Evolutionary conservation across 1,140 invertebrate genomes (phyloP), one percentile per base, ranked within the genome.

Genomic region (Megathymus violae): DNA sequence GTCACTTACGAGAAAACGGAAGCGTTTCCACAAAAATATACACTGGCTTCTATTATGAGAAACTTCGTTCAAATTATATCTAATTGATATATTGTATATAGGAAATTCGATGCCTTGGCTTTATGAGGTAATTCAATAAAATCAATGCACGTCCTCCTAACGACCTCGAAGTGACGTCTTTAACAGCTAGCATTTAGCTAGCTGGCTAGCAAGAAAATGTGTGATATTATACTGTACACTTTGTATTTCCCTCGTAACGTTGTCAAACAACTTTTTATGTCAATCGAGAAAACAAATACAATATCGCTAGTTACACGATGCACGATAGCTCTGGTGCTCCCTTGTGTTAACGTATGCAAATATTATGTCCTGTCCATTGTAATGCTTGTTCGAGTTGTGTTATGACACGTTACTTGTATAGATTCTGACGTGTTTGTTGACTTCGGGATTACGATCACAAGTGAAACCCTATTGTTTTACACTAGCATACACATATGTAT

Each of bases 261-360:
- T n/a, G 51, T 56, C 51, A 25, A 43, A 56, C 38, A 56, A 41
- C 22, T 56, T 56, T 56, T 43, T 43, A 31, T 54, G 51, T 43
- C 51, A 56, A 56, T 43, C 43, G 38, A 43, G 38, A 56, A 56
- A 15, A 22, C 51, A 56, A 56, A 56, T 27, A 56, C 38, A 43
- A 56, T 56, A 43, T 43, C 11, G 51, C 36, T 13, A 43, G 43
- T 9, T n/a, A 44, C 22, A 56, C 22, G 41, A 13, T 27, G 16
- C 41, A 27, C 51, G 51, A 54, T 56, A 56, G 13, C 13, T 43
- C 51, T n/a, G 22, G 19, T 43, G 38, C 22, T 56, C 38, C 9
- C 19, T 19, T 56, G 10, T 41, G 38, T 56, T 43, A 56, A 41
- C 51, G 40, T 56, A 43, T 56, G 51, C 51, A 56, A 56, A 56